Evolutionary conservation across 2,113 vertebrate species (phyloP).

Genomic region (Crotalus tigris): DNA sequence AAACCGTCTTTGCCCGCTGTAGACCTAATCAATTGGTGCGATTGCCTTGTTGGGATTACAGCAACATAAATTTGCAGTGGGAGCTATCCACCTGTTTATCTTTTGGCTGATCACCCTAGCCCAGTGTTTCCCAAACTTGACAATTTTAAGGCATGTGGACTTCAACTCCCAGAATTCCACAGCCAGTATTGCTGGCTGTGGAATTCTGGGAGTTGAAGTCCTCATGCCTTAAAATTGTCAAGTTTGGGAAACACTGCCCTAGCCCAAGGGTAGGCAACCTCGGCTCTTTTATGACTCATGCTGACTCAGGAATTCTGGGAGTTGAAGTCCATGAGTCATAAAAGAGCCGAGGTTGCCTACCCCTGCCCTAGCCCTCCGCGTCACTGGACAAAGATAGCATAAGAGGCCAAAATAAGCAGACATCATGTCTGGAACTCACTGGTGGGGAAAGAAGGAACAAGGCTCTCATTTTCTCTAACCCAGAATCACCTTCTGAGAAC

Average conservation of each 20-base stretch:
- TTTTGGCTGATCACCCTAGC: background rate
- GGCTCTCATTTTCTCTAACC: background rate
- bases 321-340: too few relatives aligned
- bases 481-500: background rate
- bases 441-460: background rate
- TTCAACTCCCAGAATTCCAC: too few relatives aligned
- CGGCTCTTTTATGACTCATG: too few relatives aligned
- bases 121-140: too few relatives aligned
- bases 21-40: background rate
- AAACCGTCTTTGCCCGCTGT: background rate
- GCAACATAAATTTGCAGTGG: background rate
- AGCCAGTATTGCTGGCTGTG: too few relatives aligned
- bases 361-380: too few relatives aligned
- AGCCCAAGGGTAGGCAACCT: background rate
- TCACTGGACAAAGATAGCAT: background rate
- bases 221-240: too few relatives aligned
- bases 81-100: background rate
- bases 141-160: too few relatives aligned
- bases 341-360: too few relatives aligned
- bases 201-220: too few relatives aligned
- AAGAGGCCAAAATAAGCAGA: background rate
- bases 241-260: too few relatives aligned
- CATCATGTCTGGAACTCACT: background rate
- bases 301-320: too few relatives aligned
- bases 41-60: background rate